Conservation (phyloP, 2,797 vertebrate species). For the Jordanella pulchra region DNA sequence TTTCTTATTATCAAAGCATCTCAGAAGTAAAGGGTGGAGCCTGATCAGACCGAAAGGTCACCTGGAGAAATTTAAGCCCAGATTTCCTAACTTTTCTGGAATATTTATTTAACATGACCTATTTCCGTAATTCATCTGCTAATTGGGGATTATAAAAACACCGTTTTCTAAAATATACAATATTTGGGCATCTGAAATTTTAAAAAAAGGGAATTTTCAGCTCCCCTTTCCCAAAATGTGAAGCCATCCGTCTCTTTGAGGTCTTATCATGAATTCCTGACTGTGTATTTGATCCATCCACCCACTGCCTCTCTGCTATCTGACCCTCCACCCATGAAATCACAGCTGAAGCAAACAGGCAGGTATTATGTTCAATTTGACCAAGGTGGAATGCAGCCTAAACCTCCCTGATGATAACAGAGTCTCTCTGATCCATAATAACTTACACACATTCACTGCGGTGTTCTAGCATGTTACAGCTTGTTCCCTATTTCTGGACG, state of each 20-base stretch:
- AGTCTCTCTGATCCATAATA: not conserved
- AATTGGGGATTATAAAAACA: not conserved
- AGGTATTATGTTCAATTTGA: conserved; percentile 10
- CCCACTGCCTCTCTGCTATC: not conserved
- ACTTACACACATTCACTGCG: not conserved
- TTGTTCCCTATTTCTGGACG: not conserved
- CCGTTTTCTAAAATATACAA: not conserved
- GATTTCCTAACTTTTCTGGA: conserved; percentile 16
- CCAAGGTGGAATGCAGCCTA: not conserved
- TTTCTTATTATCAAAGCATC: not conserved
- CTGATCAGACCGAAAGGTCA: conserved; percentile 12
- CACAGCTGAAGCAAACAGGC: conserved; percentile 8
- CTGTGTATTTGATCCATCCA: not conserved
- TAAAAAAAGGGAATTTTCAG: not conserved
- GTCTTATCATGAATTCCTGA: not conserved
- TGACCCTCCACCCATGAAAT: conserved; percentile 28
- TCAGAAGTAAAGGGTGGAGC: not conserved
- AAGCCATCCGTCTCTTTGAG: not conserved
- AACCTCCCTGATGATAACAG: conserved; percentile 6
- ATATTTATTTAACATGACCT: not conserved
- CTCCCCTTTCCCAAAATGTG: not conserved
- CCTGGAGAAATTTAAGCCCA: not conserved
- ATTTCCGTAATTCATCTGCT: not conserved
- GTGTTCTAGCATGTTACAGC: no score
- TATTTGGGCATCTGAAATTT: not conserved